These are phyloP conservation scores for Glandiceps talaboti DNA, from an alignment of 53 echinoderm and acorn worm genomes.

Conservation along the genomic window DNA sequence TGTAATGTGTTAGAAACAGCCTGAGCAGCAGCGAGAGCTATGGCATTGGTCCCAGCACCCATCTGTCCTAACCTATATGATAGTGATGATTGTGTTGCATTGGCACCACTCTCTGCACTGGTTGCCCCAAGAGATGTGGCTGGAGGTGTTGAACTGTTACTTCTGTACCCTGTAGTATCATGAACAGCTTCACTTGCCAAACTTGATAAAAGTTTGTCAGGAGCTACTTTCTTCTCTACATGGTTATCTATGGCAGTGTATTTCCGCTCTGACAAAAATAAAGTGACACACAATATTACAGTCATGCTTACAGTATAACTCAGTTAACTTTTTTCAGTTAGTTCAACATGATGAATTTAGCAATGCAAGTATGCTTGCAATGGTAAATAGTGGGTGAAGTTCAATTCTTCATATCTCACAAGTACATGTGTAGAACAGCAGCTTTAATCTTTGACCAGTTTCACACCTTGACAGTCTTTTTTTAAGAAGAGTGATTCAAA, in stretches of 20 bases:
- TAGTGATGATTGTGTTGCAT: constrained; percentile 36
- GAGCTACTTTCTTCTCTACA: constrained; percentile 46
- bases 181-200: constrained; percentile 50
- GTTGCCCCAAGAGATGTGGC: constrained; percentile 8
- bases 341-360: no score
- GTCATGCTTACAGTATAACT: no score
- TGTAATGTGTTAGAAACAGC: constrained; percentile 95
- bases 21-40: constrained; percentile 92
- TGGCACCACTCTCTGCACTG: constrained; percentile 6
- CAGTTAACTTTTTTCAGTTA: no score
- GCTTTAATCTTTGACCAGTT: no score
- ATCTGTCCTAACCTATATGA: constrained; percentile 86
- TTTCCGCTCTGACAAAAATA: constrained; percentile 92
- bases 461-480: no score
- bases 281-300: no score
- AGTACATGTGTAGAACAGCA: no score
- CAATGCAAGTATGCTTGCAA: no score
- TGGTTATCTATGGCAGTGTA: constrained; percentile 54
- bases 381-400: no score
- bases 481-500: no score
- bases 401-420: no score
- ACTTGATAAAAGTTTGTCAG: constrained; percentile 62
- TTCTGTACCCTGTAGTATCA: constrained; percentile 39
- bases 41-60: constrained; percentile 79
- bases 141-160: constrained; percentile 14